Conservation (phyloP, 2,113 vertebrate genomes). For the Balaeniceps rex region DNA sequence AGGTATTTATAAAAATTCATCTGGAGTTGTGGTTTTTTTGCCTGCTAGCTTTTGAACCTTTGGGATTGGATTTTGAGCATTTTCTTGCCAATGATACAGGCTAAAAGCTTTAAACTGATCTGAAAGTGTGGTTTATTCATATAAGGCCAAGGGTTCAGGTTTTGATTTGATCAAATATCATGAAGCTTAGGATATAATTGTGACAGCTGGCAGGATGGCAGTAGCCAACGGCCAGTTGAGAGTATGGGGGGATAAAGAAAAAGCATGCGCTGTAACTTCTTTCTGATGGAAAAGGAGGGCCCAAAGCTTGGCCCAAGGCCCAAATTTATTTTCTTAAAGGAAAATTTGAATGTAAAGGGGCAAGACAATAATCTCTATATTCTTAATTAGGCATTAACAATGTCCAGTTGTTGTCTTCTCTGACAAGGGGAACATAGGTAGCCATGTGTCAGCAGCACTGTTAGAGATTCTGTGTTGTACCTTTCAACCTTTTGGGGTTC, state of each 20-base stretch:
- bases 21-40: not conserved
- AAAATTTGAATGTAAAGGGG: not conserved
- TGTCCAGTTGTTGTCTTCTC: not conserved
- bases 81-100: not conserved
- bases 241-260: not conserved
- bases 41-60: not conserved
- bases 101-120: not conserved
- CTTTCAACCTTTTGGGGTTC: not conserved
- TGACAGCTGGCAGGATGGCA: not conserved
- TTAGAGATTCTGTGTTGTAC: not conserved
- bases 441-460: not conserved
- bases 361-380: not conserved
- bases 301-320: not conserved
- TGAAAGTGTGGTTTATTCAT: not conserved
- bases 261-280: not conserved
- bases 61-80: not conserved
- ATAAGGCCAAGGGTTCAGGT: not conserved
- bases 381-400: not conserved
- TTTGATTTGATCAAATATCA: not conserved
- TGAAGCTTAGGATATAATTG: not conserved
- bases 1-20: not conserved
- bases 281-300: not conserved
- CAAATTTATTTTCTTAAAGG: not conserved
- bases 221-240: not conserved
- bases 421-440: not conserved